Percentiles rank a stretch among this genome's conserved stretches.
Conservation (phyloP, 2,888 invertebrate species). For the Stenotaenia linearis region DNA sequence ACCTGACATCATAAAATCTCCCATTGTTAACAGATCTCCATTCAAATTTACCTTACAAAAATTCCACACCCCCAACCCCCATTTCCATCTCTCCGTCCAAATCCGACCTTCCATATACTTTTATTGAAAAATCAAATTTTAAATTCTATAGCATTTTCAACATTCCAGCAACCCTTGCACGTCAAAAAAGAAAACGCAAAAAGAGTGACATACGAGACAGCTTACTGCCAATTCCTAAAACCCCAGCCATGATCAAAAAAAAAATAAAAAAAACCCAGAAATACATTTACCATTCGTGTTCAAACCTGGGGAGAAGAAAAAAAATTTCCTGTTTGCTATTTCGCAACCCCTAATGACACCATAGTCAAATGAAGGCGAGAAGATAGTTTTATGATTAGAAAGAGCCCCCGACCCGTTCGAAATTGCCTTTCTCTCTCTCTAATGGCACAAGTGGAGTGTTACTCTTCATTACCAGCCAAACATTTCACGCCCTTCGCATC, state of each 20-base stretch:
- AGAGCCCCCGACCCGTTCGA: background rate
- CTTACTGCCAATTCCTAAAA: background rate
- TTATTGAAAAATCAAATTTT: background rate
- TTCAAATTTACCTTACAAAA: too few species aligned
- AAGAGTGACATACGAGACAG: background rate
- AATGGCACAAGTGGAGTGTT: slow-evolving; percentile 26
- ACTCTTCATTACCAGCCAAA: slow-evolving; percentile 17
- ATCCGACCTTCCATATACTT: background rate
- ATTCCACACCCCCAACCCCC: background rate
- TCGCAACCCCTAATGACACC: background rate
- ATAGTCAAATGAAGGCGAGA: background rate
- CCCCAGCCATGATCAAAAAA: background rate
- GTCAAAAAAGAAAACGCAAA: background rate
- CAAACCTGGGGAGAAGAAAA: background rate
- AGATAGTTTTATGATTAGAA: slow-evolving; percentile 21
- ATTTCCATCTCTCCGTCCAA: background rate
- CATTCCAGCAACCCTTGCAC: background rate
- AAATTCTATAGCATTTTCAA: background rate
- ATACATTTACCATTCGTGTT: background rate
- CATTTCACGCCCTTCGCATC: background rate
- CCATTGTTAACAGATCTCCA: too few species aligned
- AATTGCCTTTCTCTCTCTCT: slow-evolving; percentile 14
- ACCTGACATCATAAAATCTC: too few species aligned
- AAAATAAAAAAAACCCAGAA: background rate
- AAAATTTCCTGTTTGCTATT: background rate